Conservation (phyloP, 2,113 vertebrate species). For the Cebus imitator region DNA sequence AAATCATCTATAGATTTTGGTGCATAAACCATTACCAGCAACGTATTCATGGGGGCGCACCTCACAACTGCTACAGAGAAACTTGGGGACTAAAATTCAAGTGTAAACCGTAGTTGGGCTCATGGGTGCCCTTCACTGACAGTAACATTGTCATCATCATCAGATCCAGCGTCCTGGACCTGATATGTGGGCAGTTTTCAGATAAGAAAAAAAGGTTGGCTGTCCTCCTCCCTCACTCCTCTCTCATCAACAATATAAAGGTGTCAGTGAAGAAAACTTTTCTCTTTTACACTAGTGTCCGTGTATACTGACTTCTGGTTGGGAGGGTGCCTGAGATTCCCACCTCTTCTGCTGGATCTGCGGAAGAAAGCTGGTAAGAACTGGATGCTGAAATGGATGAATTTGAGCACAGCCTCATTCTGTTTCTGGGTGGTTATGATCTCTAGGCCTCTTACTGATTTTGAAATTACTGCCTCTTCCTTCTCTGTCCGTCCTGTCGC, state of each 20-base stretch:
- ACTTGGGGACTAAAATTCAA: neutral
- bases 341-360: neutral
- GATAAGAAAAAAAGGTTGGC: neutral
- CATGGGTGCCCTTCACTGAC: accelerated
- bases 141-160: accelerated
- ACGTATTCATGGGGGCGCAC: neutral
- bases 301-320: neutral
- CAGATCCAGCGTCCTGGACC: too few species aligned
- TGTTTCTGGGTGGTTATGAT: slow-evolving; percentile 21
- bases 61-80: neutral
- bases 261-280: neutral
- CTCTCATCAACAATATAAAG: neutral
- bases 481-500: neutral
- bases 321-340: neutral
- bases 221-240: neutral
- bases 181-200: neutral
- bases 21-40: neutral
- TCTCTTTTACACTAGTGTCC: neutral
- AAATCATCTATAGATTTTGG: neutral
- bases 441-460: slow-evolving; percentile 52
- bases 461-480: slow-evolving; percentile 57
- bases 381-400: neutral
- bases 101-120: neutral
- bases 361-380: neutral
- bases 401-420: neutral